A percentile compares a stretch with the other conserved stretches of the same genome.
These are phyloP conservation scores for Anastrepha ludens DNA, from an alignment of 1,140 invertebrate species.

Conservation along the genomic window DNA sequence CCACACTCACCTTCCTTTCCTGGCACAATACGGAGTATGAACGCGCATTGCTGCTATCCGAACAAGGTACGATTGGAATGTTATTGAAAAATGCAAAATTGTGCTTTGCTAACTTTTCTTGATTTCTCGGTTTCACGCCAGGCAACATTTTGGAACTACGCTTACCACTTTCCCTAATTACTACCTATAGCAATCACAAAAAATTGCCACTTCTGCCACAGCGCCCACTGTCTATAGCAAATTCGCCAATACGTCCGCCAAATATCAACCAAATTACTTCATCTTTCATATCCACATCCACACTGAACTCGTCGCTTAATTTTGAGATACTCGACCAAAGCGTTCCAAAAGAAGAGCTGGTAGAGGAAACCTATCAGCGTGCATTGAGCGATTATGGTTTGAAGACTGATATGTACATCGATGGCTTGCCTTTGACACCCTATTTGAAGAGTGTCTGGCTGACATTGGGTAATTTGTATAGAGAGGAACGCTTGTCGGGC, in stretches of 20 bases:
- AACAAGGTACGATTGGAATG: slow-evolving; percentile 57
- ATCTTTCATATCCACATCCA: slow-evolving; percentile 62
- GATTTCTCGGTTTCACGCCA: background rate
- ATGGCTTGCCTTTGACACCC: slow-evolving; percentile 60
- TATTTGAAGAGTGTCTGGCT: slow-evolving; percentile 69
- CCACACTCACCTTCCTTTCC: slow-evolving; percentile 63
- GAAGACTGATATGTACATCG: slow-evolving; percentile 61
- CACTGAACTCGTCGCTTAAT: slow-evolving; percentile 65
- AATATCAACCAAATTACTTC: slow-evolving; percentile 59
- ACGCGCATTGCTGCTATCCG: slow-evolving; percentile 66
- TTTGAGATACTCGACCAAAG: slow-evolving; percentile 65
- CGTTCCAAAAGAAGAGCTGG: slow-evolving; percentile 66
- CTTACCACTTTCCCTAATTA: slow-evolving; percentile 65
- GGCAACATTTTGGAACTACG: slow-evolving; percentile 65
- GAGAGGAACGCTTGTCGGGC: slow-evolving; percentile 66
- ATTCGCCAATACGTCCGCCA: slow-evolving; percentile 54
- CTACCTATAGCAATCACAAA: slow-evolving; percentile 69
- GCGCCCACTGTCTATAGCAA: slow-evolving; percentile 59
- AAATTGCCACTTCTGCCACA: slow-evolving; percentile 68
- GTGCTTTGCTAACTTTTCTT: background rate
- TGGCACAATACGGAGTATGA: slow-evolving; percentile 72
- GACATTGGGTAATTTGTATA: slow-evolving; percentile 63
- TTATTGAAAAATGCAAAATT: background rate
- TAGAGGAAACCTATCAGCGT: slow-evolving; percentile 68
- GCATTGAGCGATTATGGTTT: slow-evolving; percentile 68